Evolutionary conservation across 2,797 vertebrate genomes (phyloP), one percentile per base, ranked within the genome.

Genomic region (Mus caroli): DNA sequence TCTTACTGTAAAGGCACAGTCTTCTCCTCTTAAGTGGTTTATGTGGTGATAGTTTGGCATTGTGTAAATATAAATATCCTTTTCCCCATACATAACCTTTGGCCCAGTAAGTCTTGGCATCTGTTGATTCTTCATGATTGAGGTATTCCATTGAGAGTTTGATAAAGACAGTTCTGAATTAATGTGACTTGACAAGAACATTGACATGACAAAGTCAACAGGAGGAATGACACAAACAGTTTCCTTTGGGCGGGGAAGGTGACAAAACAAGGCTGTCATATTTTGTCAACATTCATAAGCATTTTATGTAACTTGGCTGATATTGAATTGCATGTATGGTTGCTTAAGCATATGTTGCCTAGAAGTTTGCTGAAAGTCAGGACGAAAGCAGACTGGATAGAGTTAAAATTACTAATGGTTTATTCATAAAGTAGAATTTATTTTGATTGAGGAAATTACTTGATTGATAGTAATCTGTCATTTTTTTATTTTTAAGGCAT

Each of bases 371-470:
- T 84, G 80, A 60, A 88, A 95, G 69, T 56, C 60, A 78, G 79
- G 82, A 31, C 93, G 58, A 84, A 94, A 90, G 34, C 87, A 91
- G 76, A 50, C 54, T 90, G 62, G n/a, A 56, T 71, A 76, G 37
- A 95, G 37, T 88, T 94, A 96, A 90, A 91, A 86, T n/a, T 88
- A 88, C 50, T 93, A 69, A 56, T 60, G 43, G 14, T 83, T 88
- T 86, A 67, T 96, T 96, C 88, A 90, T 69, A 94, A 96, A 95
- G 52, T 77, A 90, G 77, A 94, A 75, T 91, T 84, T 69, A 91
- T 85, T 95, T 91, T 87, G 52, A 82, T 79, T 92, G 69, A 71
- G 69, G 69, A 71, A 71, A 71, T 71, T 71, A 71, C 19, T 71
- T 71, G 40, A 91, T 91, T 94, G 60, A 77, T 80, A 94, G 50